Evolutionary conservation across 2,888 invertebrate species (phyloP), one percentile per base, ranked within the genome.

Genomic region (Yponomeuta sedellus): DNA sequence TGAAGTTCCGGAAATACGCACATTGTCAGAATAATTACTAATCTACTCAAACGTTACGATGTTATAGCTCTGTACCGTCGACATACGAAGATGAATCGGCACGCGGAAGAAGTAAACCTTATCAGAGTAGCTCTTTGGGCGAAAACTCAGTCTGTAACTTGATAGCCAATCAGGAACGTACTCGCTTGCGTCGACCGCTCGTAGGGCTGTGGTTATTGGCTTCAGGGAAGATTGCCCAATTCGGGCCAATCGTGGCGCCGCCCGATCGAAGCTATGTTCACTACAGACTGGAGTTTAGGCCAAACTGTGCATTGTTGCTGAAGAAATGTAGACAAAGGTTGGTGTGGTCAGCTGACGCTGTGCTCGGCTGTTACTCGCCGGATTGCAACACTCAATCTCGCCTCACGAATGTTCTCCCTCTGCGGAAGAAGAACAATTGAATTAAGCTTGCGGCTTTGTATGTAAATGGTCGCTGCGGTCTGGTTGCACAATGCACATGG

Each of bases 341-440:
- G 16, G 61, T 61, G 61, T 61, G 44, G 40, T 67, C 69, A 69
- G 71, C 64, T 67, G 59, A 62, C 66, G 70, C 65, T 66, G 73
- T 56, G 71, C 68, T 70, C 75, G 78, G 79, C 80, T 82, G 73
- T 79, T 79, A 77, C 72, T 81, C 85, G 83, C 88, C 88, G 83
- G 82, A 83, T 74, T 89, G 86, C 75, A 75, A 84, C 86, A 80
- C 92, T 95, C 94, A 96, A 92, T 96, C 96, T 92, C 95, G 95
- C 87, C 97, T 94, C 80, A 96, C 94, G 85, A 97, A 97, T 79
- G 96, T 96, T 93, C 94, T 94, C 79, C 97, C 97, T 81, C 97
- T 97, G 92, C 10, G 92, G 92, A 73, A 72, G 73, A 68, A 66
- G 44, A 52, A 12, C 44, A 3, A 16, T 52, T 16, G 5, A 34